Conservation (phyloP, 30 jellyfish, hydroid and myxozoan species). For the Cassiopea andromeda region DNA sequence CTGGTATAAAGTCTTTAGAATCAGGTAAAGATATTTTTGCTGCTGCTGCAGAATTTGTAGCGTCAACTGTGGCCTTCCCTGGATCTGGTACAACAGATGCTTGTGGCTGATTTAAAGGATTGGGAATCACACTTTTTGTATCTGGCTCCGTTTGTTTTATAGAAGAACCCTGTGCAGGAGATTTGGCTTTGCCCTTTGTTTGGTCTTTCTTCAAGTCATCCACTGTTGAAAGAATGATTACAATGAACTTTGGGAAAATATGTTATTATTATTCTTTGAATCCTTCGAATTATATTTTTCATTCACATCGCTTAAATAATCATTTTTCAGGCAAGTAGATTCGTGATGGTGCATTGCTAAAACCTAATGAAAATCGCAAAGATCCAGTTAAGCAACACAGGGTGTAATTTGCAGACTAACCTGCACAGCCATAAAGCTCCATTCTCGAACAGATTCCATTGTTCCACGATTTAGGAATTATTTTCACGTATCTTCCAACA, state of each 20-base stretch:
- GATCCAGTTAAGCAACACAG: no score
- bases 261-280: no score
- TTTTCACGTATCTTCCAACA: conserved; percentile 87
- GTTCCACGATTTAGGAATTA: conserved; percentile 91
- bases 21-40: conserved; percentile 4
- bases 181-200: conserved; percentile 13
- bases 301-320: no score
- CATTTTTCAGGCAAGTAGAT: no score
- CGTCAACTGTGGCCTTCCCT: neutral
- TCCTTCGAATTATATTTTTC: no score
- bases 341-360: no score
- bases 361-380: no score
- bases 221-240: conserved; percentile 10
- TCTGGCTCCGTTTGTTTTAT: neutral
- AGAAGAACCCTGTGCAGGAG: neutral
- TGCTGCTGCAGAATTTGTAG: conserved; percentile 3
- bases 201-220: conserved; percentile 60
- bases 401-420: conserved; percentile 33
- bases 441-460: conserved; percentile 87
- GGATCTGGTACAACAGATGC: neutral
- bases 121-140: neutral
- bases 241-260: neutral
- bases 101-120: neutral
- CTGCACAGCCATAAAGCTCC: conserved; percentile 95
- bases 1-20: conserved; percentile 12